A percentile compares a stretch with the other conserved stretches of the same genome.
Conservation (phyloP, 2,797 vertebrate genomes). For the Zonotrichia albicollis region DNA sequence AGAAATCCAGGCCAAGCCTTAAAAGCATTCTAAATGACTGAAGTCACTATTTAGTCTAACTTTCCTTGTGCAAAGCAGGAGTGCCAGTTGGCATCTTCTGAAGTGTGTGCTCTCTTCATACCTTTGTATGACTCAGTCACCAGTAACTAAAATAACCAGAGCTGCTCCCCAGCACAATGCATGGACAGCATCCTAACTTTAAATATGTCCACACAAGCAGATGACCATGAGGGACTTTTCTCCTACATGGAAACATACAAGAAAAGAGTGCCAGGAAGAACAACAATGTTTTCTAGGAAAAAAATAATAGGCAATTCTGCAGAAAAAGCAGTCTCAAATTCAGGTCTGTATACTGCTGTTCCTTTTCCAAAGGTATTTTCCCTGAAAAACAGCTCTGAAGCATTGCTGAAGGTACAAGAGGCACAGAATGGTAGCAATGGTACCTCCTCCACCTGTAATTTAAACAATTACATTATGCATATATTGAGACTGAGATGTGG, state of each 20-base stretch:
- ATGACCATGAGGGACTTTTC: background rate
- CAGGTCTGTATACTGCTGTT: background rate
- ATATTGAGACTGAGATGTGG: background rate
- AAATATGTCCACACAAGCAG: background rate
- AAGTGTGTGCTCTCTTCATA: background rate
- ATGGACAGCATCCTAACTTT: background rate
- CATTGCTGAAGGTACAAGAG: background rate
- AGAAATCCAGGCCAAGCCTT: slow-evolving; percentile 41
- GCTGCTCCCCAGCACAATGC: background rate
- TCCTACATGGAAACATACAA: background rate
- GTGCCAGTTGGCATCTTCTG: slow-evolving; percentile 47
- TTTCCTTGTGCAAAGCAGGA: slow-evolving; percentile 18
- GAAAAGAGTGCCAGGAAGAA: background rate
- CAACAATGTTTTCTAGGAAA: background rate
- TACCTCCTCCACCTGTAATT: background rate
- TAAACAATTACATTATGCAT: background rate
- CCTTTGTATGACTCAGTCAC: slow-evolving; percentile 28
- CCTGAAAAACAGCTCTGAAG: background rate
- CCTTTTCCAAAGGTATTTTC: background rate
- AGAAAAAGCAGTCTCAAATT: background rate
- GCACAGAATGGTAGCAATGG: background rate
- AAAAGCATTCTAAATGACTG: slow-evolving; percentile 63
- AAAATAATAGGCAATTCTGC: background rate
- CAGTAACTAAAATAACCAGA: slow-evolving; percentile 28
- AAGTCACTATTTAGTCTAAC: slow-evolving; percentile 67